Evolutionary conservation across 2,888 invertebrate species (phyloP).

Genomic region (Ariolimax columbianus): DNA sequence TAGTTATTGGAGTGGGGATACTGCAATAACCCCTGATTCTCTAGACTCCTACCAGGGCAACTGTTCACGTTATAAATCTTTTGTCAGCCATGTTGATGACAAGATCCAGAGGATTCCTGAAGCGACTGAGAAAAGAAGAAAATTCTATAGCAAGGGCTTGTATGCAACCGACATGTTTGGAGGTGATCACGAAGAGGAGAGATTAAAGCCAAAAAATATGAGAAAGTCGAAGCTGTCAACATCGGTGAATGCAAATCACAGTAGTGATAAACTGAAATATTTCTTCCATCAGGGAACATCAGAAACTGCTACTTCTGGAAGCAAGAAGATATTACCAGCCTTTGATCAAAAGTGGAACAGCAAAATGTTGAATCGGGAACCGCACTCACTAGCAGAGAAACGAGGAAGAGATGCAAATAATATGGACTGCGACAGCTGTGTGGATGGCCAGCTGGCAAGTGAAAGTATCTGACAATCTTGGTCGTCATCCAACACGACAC

Average conservation of each 20-base stretch:
- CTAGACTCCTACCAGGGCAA: background rate
- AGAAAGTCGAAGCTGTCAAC: background rate
- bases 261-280: background rate
- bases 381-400: background rate
- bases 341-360: background rate
- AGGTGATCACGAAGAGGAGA: slow-evolving; percentile 1
- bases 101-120: background rate
- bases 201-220: slow-evolving; percentile 14
- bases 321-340: background rate
- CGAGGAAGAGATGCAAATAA: background rate
- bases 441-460: background rate
- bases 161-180: background rate
- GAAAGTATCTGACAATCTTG: no score
- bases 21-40: background rate
- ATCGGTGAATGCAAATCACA: slow-evolving; percentile 1
- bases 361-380: background rate
- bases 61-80: background rate
- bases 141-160: background rate
- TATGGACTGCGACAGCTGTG: background rate
- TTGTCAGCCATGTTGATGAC: background rate
- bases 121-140: background rate
- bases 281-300: background rate
- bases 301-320: background rate
- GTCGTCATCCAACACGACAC: no score
- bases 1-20: background rate